phyloP scores from a whole-genome alignment of 2,113 vertebrate genomes.

The Rattus norvegicus region DNA sequence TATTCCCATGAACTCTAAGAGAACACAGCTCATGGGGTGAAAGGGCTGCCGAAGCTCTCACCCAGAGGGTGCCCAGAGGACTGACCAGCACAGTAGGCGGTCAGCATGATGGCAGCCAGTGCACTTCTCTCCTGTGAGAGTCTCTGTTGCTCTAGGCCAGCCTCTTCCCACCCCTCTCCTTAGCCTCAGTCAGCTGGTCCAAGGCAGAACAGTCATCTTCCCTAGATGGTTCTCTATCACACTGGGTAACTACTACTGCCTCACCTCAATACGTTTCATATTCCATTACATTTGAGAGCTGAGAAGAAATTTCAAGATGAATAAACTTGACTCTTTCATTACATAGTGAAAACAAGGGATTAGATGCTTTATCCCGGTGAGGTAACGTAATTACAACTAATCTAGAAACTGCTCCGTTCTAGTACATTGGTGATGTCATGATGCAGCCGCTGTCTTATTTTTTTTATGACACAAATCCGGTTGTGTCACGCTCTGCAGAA shows the following conservation, averaged over 20 bases:
- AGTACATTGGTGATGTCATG: background rate
- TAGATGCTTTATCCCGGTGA: background rate
- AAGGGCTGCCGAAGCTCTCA: background rate
- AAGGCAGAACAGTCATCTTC: background rate
- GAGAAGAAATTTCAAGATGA: background rate
- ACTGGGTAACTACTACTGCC: background rate
- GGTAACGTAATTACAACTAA: background rate
- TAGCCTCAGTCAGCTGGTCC: background rate
- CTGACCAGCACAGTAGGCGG: background rate
- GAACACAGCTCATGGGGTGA: background rate
- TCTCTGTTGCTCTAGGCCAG: background rate
- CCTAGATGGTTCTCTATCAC: background rate
- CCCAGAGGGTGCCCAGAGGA: background rate
- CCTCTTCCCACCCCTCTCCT: background rate
- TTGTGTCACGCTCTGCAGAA: background rate
- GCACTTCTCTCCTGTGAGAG: too few species aligned
- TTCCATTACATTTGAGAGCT: background rate
- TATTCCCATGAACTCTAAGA: background rate
- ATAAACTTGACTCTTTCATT: background rate
- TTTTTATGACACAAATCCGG: background rate
- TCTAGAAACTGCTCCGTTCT: background rate
- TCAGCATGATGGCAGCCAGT: rapidly evolving
- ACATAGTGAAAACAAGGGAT: background rate
- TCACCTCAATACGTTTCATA: background rate
- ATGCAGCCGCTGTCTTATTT: background rate